Evolutionary conservation across 2,113 vertebrate genomes (phyloP).

Genomic region (Rynchops niger): DNA sequence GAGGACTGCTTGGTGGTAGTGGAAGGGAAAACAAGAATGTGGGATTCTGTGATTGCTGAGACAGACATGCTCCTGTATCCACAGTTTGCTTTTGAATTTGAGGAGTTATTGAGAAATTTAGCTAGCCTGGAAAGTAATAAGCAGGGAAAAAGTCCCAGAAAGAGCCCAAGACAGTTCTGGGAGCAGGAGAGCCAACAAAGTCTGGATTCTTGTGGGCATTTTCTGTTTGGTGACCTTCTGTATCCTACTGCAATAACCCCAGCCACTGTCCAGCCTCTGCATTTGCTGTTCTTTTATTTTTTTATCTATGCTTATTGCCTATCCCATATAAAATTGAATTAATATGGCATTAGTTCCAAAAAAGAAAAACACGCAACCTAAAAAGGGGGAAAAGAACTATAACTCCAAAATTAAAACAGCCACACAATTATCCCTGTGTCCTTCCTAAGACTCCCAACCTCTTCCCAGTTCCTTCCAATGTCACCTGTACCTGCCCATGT

Average conservation of each 20-base stretch:
- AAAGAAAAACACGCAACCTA: not conserved
- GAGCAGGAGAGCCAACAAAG: not conserved
- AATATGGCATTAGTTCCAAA: not conserved
- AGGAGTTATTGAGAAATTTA: not conserved
- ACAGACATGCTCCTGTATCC: not conserved
- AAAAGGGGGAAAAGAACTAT: not conserved
- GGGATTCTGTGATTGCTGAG: not conserved
- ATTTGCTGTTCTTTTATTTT: not conserved
- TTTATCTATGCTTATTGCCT: not conserved
- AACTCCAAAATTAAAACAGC: not conserved
- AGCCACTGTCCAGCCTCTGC: not conserved
- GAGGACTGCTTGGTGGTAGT: not conserved
- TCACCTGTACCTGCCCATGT: accelerated
- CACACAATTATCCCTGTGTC: not conserved
- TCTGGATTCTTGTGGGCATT: not conserved
- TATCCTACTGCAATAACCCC: not conserved
- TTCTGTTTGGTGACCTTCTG: not conserved
- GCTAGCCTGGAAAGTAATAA: not conserved
- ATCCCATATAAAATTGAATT: not conserved
- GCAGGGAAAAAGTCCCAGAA: not conserved
- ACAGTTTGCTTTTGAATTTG: not conserved
- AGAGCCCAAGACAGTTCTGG: not conserved
- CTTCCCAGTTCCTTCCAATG: not conserved
- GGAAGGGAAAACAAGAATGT: not conserved
- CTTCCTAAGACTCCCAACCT: not conserved